Percentiles rank a stretch among this genome's conserved stretches.
These are phyloP conservation scores for Schizothorax lantsangensis DNA, from an alignment of 2,797 vertebrate genomes.

Conservation along the genomic window DNA sequence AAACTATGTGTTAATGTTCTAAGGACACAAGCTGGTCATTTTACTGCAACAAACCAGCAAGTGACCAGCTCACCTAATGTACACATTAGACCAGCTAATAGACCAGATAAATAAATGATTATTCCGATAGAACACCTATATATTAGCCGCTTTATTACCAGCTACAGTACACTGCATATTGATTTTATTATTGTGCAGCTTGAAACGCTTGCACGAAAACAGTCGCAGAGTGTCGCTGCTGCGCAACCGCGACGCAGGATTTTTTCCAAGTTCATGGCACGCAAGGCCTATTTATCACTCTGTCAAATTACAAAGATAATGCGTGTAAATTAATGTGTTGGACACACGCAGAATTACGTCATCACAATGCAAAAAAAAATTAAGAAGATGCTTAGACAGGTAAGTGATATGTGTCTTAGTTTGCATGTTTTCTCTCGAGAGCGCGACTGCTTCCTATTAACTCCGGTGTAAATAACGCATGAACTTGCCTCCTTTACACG, in stretches of 20 bases:
- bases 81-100: background rate
- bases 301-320: slow-evolving; percentile 12
- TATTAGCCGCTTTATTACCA: background rate
- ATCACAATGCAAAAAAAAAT: background rate
- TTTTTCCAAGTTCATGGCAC: background rate
- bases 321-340: background rate
- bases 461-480: background rate
- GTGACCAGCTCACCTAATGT: background rate
- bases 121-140: background rate
- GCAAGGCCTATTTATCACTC: slow-evolving; percentile 6
- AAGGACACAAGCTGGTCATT: background rate
- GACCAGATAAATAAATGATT: background rate
- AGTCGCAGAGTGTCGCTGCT: slow-evolving; percentile 30
- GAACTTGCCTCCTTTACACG: slow-evolving; percentile 92
- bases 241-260: background rate
- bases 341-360: background rate
- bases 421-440: slow-evolving; percentile 10
- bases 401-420: background rate
- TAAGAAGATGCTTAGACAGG: background rate
- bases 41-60: background rate
- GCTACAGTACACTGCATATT: too few relatives aligned
- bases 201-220: background rate
- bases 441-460: background rate
- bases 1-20: background rate
- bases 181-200: background rate